Evolutionary conservation across 2,888 invertebrate species (phyloP), one percentile per base, ranked within the genome.

Genomic region (Yponomeuta sedellus): DNA sequence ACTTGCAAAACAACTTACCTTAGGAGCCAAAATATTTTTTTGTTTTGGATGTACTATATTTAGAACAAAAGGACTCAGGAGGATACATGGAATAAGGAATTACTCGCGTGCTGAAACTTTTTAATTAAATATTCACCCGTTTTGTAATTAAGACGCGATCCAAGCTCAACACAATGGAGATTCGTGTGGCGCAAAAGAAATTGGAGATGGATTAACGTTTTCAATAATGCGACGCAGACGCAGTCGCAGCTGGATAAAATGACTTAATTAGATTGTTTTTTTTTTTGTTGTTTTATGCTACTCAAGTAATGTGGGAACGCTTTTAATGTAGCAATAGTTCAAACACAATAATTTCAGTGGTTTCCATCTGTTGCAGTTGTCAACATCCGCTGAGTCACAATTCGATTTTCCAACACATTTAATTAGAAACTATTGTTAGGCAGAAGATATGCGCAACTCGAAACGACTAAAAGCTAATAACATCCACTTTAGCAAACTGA

Each of bases 111-210:
- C 84, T 83, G 83, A 85, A 88, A 90, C 81, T 88, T 89, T 88
- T 89, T 88, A 89, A 88, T 90, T 88, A 89, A 88, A 88, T 87
- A 88, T 87, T 88, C 88, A 88, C 83, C 83, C 80, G 85, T 86
- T 86, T 87, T 82, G 88, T 89, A 88, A 90, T 89, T 86, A 88
- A 89, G 86, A 88, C 82, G 82, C 81, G 79, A 86, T 87, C 59
- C 57, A n/a, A 57, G 40, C 85, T 80, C 83, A 79, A 78, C 75
- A 85, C 83, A 85, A 84, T 83, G 76, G 81, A 79, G 80, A 77
- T 83, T 80, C 77, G 79, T 81, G 44, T 40, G 44, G 75, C 76
- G 75, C 79, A 70, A 84, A 84, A 83, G 80, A 84, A 84, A 83
- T 79, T 78, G 69, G 69, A 79, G 77, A 79, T 77, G 75, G 73